Evolutionary conservation across 2,888 invertebrate species (phyloP).

Genomic region (Spilosoma lubricipeda): DNA sequence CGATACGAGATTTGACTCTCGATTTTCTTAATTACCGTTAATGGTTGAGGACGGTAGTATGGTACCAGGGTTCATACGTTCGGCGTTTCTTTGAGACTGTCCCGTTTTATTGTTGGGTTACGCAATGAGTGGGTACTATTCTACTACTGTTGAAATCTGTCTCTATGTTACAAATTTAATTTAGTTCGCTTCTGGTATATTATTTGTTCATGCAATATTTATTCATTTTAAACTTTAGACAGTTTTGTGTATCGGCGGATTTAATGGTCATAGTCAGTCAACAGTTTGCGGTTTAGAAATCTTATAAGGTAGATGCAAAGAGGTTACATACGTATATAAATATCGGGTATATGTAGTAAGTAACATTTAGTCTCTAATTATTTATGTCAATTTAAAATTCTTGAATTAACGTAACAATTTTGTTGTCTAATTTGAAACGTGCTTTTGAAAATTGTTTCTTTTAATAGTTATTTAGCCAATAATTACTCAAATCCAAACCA

Average conservation of each 20-base stretch:
- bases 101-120: constrained; percentile 12
- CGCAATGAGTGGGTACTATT: background rate
- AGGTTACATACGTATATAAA: too few species aligned
- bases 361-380: background rate
- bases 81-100: constrained; percentile 33
- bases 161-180: background rate
- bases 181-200: background rate
- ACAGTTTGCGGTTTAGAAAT: too few species aligned
- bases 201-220: background rate
- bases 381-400: background rate
- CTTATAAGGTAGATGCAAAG: too few species aligned
- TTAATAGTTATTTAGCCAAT: background rate
- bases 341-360: too few species aligned
- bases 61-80: constrained; percentile 55
- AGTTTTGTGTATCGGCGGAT: too few species aligned
- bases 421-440: background rate
- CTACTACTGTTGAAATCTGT: background rate
- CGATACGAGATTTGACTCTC: constrained; percentile 76
- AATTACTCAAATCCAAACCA: background rate
- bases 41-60: constrained; percentile 71
- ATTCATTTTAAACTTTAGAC: background rate
- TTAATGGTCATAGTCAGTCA: too few species aligned
- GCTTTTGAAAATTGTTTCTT: background rate
- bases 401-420: background rate
- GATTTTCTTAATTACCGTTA: constrained; percentile 84